A percentile compares a stretch with the other conserved stretches of the same genome.
These are phyloP conservation scores for Rhingia rostrata DNA, from an alignment of 2,888 invertebrate genomes.

Conservation along the genomic window DNA sequence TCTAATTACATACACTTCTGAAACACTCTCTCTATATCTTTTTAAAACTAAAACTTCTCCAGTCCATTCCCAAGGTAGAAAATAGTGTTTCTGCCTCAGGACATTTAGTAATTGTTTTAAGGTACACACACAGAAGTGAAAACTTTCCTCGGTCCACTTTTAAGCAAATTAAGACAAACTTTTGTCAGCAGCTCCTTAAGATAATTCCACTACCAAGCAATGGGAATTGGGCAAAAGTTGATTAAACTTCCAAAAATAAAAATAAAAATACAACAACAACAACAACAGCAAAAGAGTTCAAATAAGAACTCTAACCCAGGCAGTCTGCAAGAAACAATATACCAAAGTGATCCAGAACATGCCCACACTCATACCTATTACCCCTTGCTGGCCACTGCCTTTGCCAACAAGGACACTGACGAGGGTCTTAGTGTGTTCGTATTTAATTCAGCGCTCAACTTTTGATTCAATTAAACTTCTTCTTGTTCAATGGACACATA, in stretches of 20 bases:
- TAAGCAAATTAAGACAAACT: constrained; percentile 43
- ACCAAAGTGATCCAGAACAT: constrained; percentile 34
- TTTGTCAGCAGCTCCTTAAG: neutral
- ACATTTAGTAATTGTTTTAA: constrained; percentile 37
- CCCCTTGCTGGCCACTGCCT: neutral
- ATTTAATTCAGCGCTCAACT: constrained; percentile 49
- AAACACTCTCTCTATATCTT: neutral
- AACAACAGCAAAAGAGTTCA: neutral
- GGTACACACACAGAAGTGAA: constrained; percentile 3
- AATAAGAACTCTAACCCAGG: neutral
- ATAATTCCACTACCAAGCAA: constrained; percentile 10
- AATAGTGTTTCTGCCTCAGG: constrained; percentile 18
- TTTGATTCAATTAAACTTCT: constrained; percentile 58
- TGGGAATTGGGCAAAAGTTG: constrained; percentile 14
- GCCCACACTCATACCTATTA: constrained; percentile 9
- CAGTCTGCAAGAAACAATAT: constrained; percentile 3
- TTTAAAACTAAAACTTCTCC: neutral
- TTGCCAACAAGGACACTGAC: constrained; percentile 36
- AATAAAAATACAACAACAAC: neutral
- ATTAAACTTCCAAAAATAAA: constrained; percentile 18
- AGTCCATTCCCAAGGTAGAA: neutral
- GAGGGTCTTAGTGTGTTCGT: constrained; percentile 29
- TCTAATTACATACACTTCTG: neutral
- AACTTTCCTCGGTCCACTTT: constrained; percentile 45
- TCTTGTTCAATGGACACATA: constrained; percentile 47